These are phyloP conservation scores for Epinephelus moara DNA, from an alignment of 2,113 vertebrate genomes.

Conservation along the genomic window DNA sequence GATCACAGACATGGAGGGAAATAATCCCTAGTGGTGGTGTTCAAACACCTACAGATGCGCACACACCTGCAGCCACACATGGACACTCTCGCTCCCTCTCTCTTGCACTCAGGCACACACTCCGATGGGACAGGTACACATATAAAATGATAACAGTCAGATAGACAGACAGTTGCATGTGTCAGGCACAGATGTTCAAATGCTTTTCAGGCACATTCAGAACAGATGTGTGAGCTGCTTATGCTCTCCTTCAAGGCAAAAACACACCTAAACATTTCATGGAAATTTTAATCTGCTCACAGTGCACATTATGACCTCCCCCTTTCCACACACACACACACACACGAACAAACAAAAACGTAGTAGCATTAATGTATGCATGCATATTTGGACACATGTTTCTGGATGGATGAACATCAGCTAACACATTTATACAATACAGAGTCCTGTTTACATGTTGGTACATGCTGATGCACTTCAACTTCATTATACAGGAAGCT, in stretches of 20 bases:
- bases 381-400: slow-evolving; percentile 22
- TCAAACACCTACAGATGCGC: slow-evolving; percentile 21
- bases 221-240: slow-evolving; percentile 44
- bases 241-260: slow-evolving; percentile 21
- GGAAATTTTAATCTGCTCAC: neutral
- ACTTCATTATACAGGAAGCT: slow-evolving; percentile 51
- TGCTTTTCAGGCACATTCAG: slow-evolving; percentile 15
- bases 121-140: neutral
- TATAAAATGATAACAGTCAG: slow-evolving; percentile 16
- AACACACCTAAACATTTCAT: slow-evolving; percentile 1
- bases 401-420: slow-evolving; percentile 43
- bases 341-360: neutral
- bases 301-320: neutral
- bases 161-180: slow-evolving; percentile 15
- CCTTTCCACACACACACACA: slow-evolving; percentile 5
- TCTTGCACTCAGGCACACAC: neutral
- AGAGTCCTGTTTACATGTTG: slow-evolving; percentile 51
- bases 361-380: neutral
- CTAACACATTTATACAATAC: slow-evolving; percentile 25
- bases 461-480: slow-evolving; percentile 36
- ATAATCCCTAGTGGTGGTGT: slow-evolving; percentile 19
- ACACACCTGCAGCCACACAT: slow-evolving; percentile 21
- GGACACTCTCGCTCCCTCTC: neutral
- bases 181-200: slow-evolving; percentile 47
- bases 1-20: slow-evolving; percentile 14